Conservation (phyloP, 53 echinoderm and acorn worm genomes). For the Apostichopus leukothele region DNA sequence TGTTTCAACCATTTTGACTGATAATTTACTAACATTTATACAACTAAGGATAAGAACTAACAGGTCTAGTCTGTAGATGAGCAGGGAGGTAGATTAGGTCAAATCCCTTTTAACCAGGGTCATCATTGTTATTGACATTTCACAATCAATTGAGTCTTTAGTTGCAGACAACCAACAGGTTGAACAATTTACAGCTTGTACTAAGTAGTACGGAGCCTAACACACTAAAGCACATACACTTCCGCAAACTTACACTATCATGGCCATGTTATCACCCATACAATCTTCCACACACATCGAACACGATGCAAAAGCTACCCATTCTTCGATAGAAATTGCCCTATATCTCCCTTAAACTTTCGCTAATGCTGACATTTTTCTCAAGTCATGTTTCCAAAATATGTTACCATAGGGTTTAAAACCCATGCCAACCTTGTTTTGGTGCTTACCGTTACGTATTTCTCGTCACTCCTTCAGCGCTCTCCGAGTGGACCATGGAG, state of each 20-base stretch:
- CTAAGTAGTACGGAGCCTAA: conserved; percentile 13
- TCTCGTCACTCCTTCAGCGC: conserved; percentile 99
- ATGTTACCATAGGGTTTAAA: conserved; percentile 44
- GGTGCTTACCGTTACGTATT: conserved; percentile 99
- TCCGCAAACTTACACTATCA: conserved; percentile 36
- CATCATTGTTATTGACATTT: not conserved
- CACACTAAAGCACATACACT: conserved; percentile 39
- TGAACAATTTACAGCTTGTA: no score
- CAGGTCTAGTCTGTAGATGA: no score
- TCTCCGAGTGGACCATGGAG: conserved; percentile 94
- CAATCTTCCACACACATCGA: conserved; percentile 40
- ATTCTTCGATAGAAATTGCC: conserved; percentile 35
- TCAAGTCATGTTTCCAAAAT: conserved; percentile 43
- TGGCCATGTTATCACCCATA: conserved; percentile 34
- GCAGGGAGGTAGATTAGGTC: no score
- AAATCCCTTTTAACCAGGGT: no score
- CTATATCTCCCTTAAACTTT: conserved; percentile 14
- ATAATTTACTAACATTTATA: no score
- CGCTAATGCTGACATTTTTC: conserved; percentile 37
- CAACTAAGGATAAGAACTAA: no score
- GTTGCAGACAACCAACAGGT: no score
- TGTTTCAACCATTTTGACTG: no score
- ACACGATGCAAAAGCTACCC: conserved; percentile 11
- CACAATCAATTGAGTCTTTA: not conserved
- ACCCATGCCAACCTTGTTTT: conserved; percentile 46